Evolutionary conservation across 2,797 vertebrate species (phyloP).

Genomic region (Eulemur coronatus): DNA sequence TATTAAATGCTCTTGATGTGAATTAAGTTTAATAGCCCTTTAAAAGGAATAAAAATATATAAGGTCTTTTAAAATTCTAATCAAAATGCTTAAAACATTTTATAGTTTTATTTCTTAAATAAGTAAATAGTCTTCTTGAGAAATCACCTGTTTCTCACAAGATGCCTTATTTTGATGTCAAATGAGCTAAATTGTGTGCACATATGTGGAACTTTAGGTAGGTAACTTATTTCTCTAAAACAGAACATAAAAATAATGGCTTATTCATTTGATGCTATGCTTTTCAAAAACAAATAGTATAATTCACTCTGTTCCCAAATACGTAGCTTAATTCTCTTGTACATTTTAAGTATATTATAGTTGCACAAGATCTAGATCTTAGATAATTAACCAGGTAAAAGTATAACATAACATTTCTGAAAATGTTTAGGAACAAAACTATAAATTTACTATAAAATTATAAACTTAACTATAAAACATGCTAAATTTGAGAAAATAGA

Average conservation of each 20-base stretch:
- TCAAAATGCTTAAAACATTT: background rate
- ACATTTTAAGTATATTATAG: background rate
- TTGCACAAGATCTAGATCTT: background rate
- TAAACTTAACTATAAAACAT: background rate
- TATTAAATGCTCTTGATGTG: background rate
- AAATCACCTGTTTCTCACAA: background rate
- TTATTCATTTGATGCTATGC: background rate
- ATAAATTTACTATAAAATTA: background rate
- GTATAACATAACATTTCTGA: background rate
- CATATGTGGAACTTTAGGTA: background rate
- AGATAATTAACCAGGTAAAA: background rate
- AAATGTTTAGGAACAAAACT: background rate
- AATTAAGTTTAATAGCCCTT: background rate
- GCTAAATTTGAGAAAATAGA: background rate
- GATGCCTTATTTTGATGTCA: background rate
- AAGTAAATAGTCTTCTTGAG: background rate
- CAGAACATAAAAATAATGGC: background rate
- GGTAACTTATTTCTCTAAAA: background rate
- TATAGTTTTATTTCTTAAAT: background rate
- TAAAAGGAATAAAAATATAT: background rate
- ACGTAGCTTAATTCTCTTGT: background rate
- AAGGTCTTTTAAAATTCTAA: background rate
- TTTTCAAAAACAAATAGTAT: slow-evolving; percentile 5
- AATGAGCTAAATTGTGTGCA: background rate
- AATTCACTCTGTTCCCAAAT: background rate